phyloP scores from a whole-genome alignment of 2,888 invertebrate genomes.

The Oxyteleia sp. region DNA sequence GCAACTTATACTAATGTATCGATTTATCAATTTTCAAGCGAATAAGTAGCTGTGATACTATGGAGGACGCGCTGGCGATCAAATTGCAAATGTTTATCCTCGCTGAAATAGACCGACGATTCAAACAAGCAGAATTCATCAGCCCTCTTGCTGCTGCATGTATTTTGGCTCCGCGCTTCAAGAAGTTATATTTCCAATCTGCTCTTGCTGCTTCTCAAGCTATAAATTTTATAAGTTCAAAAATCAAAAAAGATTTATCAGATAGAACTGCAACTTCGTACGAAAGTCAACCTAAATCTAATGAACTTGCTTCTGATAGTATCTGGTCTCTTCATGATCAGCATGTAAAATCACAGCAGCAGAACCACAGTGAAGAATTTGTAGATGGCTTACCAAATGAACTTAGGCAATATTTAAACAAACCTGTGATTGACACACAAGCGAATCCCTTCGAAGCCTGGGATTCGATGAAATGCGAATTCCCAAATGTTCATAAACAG shows the following conservation, averaged over 20 bases:
- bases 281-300: too few species aligned
- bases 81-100: constrained; percentile 21
- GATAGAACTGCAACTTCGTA: too few species aligned
- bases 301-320: too few species aligned
- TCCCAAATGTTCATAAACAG: constrained; percentile 6
- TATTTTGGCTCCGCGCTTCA: constrained; percentile 37
- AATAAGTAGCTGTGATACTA: constrained; percentile 6
- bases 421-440: neutral
- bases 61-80: neutral
- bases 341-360: neutral
- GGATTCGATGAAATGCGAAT: constrained; percentile 18
- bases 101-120: constrained; percentile 22
- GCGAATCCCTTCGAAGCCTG: constrained; percentile 9
- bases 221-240: neutral
- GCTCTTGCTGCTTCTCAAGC: neutral
- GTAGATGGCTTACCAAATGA: constrained; percentile 7
- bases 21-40: too few species aligned
- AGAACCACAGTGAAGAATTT: neutral
- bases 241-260: constrained; percentile 10
- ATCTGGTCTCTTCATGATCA: neutral
- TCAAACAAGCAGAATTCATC: neutral
- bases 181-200: constrained; percentile 15
- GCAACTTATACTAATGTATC: too few species aligned
- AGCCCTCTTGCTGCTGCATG: constrained; percentile 11
- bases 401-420: constrained; percentile 12